Conservation (phyloP, 2,888 invertebrate genomes). For the Habroteleia sp. region DNA sequence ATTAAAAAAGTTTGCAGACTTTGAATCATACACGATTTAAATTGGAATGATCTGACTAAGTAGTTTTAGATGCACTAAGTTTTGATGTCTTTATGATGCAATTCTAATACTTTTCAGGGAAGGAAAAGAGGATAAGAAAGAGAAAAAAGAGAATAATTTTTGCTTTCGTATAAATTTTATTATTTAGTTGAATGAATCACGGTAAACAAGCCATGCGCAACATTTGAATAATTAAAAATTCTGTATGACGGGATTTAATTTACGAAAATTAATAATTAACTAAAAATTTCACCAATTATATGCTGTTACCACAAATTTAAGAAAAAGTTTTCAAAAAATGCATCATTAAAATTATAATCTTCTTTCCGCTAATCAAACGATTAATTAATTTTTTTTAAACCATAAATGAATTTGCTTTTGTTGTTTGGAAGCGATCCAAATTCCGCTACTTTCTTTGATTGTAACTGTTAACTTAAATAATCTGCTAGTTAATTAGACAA, state of each 20-base stretch:
- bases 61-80: conserved; percentile 24
- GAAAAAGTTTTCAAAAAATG: too few relatives aligned
- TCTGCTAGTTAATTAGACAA: conserved; percentile 22
- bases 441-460: conserved; percentile 37
- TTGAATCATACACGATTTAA: conserved; percentile 12
- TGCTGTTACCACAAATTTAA: too few relatives aligned
- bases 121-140: too few relatives aligned
- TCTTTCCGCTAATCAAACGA: conserved; percentile 7
- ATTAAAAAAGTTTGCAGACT: conserved; percentile 29
- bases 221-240: too few relatives aligned
- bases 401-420: conserved; percentile 14
- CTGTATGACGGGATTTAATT: too few relatives aligned
- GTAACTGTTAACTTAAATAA: conserved; percentile 43
- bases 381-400: conserved; percentile 45
- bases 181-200: conserved; percentile 2
- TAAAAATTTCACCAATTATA: too few relatives aligned
- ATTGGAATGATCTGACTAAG: conserved; percentile 12
- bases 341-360: conserved; percentile 14
- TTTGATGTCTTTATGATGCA: conserved; percentile 27
- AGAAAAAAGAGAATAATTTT: too few relatives aligned
- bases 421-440: conserved; percentile 43
- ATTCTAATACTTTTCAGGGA: conserved; percentile 28
- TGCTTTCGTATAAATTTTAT: conserved; percentile 2
- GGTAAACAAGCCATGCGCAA: too few relatives aligned
- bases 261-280: too few relatives aligned